A percentile compares a stretch with the other conserved stretches of the same genome.
Conservation (phyloP, 2,113 vertebrate genomes). For the Rhombomys opimus region DNA sequence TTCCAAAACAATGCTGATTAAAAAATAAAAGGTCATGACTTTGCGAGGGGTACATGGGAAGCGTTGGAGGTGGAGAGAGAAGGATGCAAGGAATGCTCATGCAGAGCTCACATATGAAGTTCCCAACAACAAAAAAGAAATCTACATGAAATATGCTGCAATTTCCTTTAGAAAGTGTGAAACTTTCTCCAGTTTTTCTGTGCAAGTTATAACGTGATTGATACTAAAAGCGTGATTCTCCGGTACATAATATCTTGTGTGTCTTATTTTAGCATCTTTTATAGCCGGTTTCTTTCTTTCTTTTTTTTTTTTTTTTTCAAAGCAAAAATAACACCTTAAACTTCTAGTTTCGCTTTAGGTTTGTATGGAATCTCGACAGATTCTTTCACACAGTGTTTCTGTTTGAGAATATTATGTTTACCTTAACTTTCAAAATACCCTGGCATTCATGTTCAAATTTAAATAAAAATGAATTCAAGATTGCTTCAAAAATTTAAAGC, state of each 20-base stretch:
- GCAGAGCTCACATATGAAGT: neutral
- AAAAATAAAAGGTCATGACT: neutral
- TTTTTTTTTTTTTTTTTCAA: constrained; percentile 21
- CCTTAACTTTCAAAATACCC: neutral
- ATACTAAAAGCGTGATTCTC: neutral
- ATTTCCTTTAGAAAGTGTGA: neutral
- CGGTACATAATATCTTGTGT: neutral
- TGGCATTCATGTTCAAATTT: constrained; percentile 10
- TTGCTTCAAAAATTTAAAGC: constrained; percentile 14
- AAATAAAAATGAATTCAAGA: constrained; percentile 40
- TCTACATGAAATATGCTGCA: neutral
- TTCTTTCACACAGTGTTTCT: neutral
- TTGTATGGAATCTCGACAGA: neutral
- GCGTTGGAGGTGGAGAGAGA: neutral
- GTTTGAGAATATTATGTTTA: constrained; percentile 48
- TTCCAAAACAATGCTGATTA: neutral
- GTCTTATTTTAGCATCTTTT: constrained; percentile 3
- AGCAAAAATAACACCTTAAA: constrained; percentile 34
- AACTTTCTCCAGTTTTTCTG: neutral
- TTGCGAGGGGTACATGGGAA: neutral
- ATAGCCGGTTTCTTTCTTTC: neutral
- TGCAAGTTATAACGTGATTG: neutral
- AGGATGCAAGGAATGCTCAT: neutral
- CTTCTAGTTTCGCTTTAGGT: constrained; percentile 4
- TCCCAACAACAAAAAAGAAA: neutral